Conservation (phyloP, 2,888 invertebrate species). For the Andrena marginata region DNA sequence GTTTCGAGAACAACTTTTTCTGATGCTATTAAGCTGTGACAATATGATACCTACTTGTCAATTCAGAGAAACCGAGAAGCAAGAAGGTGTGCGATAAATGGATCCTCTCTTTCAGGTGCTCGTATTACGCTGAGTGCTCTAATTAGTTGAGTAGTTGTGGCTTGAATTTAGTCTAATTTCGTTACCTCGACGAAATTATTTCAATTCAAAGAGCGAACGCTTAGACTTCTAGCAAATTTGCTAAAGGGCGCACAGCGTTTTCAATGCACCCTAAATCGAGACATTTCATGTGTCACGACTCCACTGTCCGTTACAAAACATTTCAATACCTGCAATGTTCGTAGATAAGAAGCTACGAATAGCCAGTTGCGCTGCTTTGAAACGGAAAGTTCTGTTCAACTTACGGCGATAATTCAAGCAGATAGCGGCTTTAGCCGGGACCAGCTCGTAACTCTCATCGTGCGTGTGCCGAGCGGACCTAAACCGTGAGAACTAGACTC, state of each 20-base stretch:
- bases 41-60: no score
- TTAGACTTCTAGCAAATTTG: neutral
- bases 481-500: slow-evolving; percentile 63
- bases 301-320: neutral
- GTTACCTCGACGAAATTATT: no score
- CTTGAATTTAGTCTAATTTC: no score
- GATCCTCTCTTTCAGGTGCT: no score
- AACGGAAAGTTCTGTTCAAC: slow-evolving; percentile 6
- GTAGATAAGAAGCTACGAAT: neutral
- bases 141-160: no score
- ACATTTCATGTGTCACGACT: neutral
- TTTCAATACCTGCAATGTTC: neutral
- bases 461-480: slow-evolving; percentile 10
- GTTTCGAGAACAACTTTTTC: no score
- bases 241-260: neutral
- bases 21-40: no score
- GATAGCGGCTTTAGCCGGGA: slow-evolving; percentile 9
- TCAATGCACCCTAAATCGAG: neutral
- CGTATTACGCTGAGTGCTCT: no score
- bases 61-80: no score
- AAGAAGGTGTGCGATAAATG: no score
- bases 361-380: neutral
- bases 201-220: no score
- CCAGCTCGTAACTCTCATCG: slow-evolving; percentile 17
- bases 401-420: neutral